phyloP scores from a whole-genome alignment of 2,797 vertebrate species.

The Pseudochromis fuscus region DNA sequence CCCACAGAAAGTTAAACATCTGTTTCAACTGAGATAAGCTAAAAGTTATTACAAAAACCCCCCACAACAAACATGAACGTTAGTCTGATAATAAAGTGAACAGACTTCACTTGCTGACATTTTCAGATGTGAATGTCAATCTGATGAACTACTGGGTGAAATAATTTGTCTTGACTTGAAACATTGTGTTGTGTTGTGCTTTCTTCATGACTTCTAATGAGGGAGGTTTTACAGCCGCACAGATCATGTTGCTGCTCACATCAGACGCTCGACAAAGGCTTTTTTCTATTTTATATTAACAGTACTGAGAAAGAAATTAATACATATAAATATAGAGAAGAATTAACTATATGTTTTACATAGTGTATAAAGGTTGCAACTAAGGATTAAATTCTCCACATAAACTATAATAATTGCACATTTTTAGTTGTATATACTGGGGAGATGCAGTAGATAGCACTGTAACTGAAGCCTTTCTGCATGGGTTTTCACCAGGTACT shows the following conservation, averaged over 20 bases:
- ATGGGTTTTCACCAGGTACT: too few species aligned
- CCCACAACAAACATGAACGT: background rate
- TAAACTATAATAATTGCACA: too few species aligned
- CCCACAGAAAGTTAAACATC: background rate
- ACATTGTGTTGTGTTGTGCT: background rate
- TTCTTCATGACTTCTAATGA: constrained; percentile 7
- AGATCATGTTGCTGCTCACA: background rate
- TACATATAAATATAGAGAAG: too few species aligned
- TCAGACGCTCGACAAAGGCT: background rate
- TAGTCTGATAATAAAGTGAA: constrained; percentile 6
- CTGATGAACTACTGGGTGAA: background rate
- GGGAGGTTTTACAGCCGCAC: constrained; percentile 1
- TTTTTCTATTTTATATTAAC: too few species aligned
- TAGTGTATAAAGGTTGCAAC: too few species aligned
- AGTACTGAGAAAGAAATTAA: too few species aligned
- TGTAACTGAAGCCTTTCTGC: too few species aligned
- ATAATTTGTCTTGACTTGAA: background rate
- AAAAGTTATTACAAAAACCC: background rate
- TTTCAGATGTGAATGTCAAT: constrained; percentile 4
- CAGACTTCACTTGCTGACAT: background rate
- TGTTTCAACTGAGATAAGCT: background rate
- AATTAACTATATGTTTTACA: too few species aligned
- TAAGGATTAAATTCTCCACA: too few species aligned
- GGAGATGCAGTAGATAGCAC: too few species aligned
- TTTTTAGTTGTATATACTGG: too few species aligned